Conservation (phyloP, 2,888 invertebrate species). For the Spilarctia lutea region DNA sequence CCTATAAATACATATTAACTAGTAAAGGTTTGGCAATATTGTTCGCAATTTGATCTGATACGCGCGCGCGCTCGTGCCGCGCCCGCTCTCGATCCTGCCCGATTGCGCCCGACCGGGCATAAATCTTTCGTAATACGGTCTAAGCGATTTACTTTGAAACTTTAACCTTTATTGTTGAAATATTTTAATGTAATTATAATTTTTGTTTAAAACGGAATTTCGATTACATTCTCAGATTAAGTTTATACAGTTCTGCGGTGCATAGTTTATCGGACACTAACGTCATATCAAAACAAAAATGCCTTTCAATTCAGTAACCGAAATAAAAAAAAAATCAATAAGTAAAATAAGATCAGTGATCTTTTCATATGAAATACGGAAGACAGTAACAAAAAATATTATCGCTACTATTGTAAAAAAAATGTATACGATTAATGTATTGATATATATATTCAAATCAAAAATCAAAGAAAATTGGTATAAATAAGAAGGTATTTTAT, state of each 20-base stretch:
- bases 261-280: neutral
- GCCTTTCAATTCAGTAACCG: neutral
- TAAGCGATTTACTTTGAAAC: constrained; percentile 54
- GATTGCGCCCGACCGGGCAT: constrained; percentile 54
- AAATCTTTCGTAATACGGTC: constrained; percentile 61
- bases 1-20: constrained; percentile 45
- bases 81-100: constrained; percentile 61
- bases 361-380: too few relatives aligned
- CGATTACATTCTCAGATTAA: neutral
- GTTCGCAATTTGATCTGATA: constrained; percentile 56
- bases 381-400: too few relatives aligned
- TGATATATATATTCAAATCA: too few relatives aligned
- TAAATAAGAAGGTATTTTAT: neutral
- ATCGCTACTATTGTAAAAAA: too few relatives aligned
- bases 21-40: constrained; percentile 53
- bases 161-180: constrained; percentile 53
- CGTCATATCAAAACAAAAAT: neutral
- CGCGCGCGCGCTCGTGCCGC: constrained; percentile 56
- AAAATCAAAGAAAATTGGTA: too few relatives aligned
- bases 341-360: too few relatives aligned
- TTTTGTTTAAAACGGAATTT: neutral
- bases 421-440: neutral
- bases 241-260: neutral
- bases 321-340: too few relatives aligned
- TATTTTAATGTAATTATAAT: constrained; percentile 45